Percentiles rank a stretch among this genome's conserved stretches.
These are phyloP conservation scores for Xiphophorus hellerii DNA, from an alignment of 2,113 vertebrate genomes.

Conservation along the genomic window DNA sequence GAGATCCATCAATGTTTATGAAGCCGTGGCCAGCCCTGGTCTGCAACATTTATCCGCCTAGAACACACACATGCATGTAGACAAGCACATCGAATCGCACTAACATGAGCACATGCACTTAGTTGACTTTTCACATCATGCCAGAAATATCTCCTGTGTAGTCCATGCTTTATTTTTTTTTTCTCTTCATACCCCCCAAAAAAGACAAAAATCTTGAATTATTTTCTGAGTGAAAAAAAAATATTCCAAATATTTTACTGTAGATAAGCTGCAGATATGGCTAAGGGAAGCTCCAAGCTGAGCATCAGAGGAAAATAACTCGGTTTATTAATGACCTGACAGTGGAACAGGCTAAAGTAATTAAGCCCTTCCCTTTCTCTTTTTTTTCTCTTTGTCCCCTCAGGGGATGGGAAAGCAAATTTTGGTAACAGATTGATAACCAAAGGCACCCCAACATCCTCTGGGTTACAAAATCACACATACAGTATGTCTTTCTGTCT, in stretches of 20 bases:
- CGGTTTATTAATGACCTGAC: constrained; percentile 99
- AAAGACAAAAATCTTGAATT: constrained; percentile 86
- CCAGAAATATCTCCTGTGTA: constrained; percentile 68
- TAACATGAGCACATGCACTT: constrained; percentile 65
- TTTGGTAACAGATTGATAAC: constrained; percentile 98
- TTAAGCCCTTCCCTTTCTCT: constrained; percentile 85
- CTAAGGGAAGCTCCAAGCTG: constrained; percentile 80
- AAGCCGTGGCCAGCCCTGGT: constrained; percentile 80
- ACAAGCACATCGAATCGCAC: constrained; percentile 51
- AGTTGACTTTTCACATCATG: constrained; percentile 67
- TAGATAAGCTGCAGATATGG: constrained; percentile 89
- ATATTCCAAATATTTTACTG: constrained; percentile 92
- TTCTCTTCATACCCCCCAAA: constrained; percentile 81
- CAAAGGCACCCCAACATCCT: constrained; percentile 81
- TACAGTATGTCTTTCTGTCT: neutral
- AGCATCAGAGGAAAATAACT: constrained; percentile 90
- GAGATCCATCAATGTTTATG: constrained; percentile 90
- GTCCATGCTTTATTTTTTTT: constrained; percentile 39
- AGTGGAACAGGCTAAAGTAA: constrained; percentile 89
- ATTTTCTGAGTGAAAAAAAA: constrained; percentile 80
- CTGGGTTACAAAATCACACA: constrained; percentile 66
- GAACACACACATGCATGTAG: constrained; percentile 64
- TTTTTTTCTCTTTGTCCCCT: constrained; percentile 38
- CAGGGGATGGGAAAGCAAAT: constrained; percentile 91
- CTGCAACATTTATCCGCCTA: constrained; percentile 76